phyloP scores from a whole-genome alignment of 2,113 vertebrate species.

The Ceyx margarethae region DNA sequence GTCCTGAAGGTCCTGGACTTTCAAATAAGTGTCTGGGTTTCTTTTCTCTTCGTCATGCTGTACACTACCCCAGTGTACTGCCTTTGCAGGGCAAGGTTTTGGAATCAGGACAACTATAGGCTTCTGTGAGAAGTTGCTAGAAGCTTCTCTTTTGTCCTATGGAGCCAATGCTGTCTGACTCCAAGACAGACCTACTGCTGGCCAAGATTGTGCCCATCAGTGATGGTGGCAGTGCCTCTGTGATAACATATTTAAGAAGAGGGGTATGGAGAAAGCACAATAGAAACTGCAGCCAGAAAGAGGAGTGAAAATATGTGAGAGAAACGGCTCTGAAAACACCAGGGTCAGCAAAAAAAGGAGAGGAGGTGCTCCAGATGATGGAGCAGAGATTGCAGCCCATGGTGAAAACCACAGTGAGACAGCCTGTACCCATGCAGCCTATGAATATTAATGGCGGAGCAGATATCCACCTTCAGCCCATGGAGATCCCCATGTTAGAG shows the following conservation, averaged over 20 bases:
- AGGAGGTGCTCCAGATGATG: neutral
- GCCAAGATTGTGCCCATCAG: neutral
- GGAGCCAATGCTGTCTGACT: neutral
- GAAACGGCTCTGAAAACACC: neutral
- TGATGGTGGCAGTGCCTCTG: neutral
- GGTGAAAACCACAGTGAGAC: neutral
- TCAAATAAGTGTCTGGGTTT: neutral
- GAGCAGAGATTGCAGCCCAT: neutral
- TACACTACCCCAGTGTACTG: neutral
- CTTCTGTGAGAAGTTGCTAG: neutral
- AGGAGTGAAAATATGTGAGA: neutral
- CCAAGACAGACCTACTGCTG: neutral
- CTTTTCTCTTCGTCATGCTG: neutral
- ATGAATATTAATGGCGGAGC: neutral
- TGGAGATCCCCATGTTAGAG: neutral
- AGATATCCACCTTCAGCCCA: neutral
- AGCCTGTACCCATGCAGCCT: neutral
- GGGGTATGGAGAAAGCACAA: too few species aligned
- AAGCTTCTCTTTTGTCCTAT: neutral
- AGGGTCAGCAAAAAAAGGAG: neutral
- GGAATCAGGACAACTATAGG: neutral
- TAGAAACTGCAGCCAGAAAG: neutral
- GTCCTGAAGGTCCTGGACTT: constrained; percentile 28
- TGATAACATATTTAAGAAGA: neutral
- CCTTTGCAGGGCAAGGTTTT: neutral